Conservation (phyloP, 1,140 invertebrate genomes). For the Drosophila pallidifrons region DNA sequence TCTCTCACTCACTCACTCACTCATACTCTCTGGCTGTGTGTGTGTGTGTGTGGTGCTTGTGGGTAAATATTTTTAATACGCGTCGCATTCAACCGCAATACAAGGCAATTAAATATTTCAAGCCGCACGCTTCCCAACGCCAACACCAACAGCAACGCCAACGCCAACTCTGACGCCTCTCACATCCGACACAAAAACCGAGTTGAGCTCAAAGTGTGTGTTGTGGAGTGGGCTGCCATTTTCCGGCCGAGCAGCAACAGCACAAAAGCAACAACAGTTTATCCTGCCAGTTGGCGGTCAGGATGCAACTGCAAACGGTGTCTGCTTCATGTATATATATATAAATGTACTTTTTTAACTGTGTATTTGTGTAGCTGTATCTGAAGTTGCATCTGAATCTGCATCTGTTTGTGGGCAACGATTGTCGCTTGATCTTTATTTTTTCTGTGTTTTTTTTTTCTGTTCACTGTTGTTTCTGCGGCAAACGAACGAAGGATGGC, state of each 20-base stretch:
- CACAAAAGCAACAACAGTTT: conserved; percentile 60
- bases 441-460: conserved; percentile 4
- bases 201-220: conserved; percentile 58
- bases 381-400: conserved; percentile 48
- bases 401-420: conserved; percentile 58
- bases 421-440: conserved; percentile 72
- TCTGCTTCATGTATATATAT: conserved; percentile 6
- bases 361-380: conserved; percentile 23
- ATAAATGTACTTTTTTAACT: not conserved
- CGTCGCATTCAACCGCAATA: conserved; percentile 79
- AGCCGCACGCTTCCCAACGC: conserved; percentile 46
- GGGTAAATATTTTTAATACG: conserved; percentile 82
- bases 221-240: conserved; percentile 29
- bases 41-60: conserved; percentile 45
- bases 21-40: conserved; percentile 8
- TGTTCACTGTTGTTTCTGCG: conserved; percentile 24
- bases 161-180: conserved; percentile 17
- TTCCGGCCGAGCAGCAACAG: conserved; percentile 21
- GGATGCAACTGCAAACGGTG: conserved; percentile 37
- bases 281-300: conserved; percentile 70
- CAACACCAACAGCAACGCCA: not conserved
- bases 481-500: conserved; percentile 8
- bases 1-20: not conserved
- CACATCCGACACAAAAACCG: conserved; percentile 29
- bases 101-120: conserved; percentile 83